Evolutionary conservation across 1,140 invertebrate genomes (phyloP).

Genomic region (Ptiloglossa arizonensis): DNA sequence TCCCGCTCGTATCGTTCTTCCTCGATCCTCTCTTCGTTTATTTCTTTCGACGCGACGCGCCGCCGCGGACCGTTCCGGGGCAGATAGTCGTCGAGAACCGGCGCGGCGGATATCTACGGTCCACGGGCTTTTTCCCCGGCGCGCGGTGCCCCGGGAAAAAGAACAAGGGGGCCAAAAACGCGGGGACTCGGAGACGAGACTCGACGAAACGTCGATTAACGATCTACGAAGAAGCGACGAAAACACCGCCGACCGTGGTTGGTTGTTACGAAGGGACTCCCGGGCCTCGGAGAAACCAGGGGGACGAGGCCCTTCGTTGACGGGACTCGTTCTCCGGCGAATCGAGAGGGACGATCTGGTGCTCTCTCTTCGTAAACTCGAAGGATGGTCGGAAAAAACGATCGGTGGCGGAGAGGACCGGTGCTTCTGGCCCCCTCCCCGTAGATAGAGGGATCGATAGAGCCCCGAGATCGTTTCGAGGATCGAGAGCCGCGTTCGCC

Average conservation of each 20-base stretch:
- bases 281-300: neutral
- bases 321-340: slow-evolving; percentile 59
- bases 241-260: slow-evolving; percentile 42
- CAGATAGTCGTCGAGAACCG: slow-evolving; percentile 74
- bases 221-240: slow-evolving; percentile 51
- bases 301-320: slow-evolving; percentile 45
- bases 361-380: slow-evolving; percentile 54
- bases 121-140: slow-evolving; percentile 35
- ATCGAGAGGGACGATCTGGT: slow-evolving; percentile 65
- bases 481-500: slow-evolving; percentile 3
- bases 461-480: slow-evolving; percentile 40
- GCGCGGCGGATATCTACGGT: slow-evolving; percentile 71
- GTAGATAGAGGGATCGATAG: slow-evolving; percentile 60
- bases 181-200: slow-evolving; percentile 20
- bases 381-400: slow-evolving; percentile 55
- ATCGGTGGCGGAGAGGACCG: slow-evolving; percentile 1
- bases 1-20: slow-evolving; percentile 42
- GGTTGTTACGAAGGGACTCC: slow-evolving; percentile 37
- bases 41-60: too few relatives aligned
- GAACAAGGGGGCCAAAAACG: slow-evolving; percentile 4
- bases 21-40: slow-evolving; percentile 43
- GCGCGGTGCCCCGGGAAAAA: neutral
- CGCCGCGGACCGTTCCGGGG: slow-evolving; percentile 13
- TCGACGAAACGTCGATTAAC: slow-evolving; percentile 64
- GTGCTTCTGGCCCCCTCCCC: slow-evolving; percentile 6